Percentiles rank a stretch among this genome's conserved stretches.
Conservation (phyloP, 1,140 invertebrate species). For the Diabrotica undecimpunctata region DNA sequence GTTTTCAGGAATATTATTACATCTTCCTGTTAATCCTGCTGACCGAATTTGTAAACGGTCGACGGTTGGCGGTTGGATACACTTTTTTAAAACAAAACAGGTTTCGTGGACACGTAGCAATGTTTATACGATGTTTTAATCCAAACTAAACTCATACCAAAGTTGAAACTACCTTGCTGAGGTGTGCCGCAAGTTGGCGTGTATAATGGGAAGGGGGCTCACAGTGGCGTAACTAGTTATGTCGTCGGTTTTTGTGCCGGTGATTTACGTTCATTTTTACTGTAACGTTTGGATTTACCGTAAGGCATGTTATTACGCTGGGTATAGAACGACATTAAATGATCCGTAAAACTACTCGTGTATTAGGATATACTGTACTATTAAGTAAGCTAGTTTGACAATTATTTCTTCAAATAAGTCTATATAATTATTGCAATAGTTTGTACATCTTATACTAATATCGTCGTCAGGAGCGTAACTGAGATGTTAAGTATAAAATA, state of each 20-base stretch:
- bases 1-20: background rate
- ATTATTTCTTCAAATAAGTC: too few relatives aligned
- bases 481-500: too few relatives aligned
- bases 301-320: too few relatives aligned
- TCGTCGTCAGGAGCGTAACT: too few relatives aligned
- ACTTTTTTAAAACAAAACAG: background rate
- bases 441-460: too few relatives aligned
- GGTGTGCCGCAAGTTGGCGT: conserved; percentile 18
- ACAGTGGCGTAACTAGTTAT: conserved; percentile 7
- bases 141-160: conserved; percentile 12
- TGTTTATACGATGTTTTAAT: conserved; percentile 17
- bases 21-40: conserved; percentile 14
- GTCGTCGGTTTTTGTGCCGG: background rate
- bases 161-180: conserved; percentile 20
- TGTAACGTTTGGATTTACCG: too few relatives aligned
- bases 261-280: background rate
- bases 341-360: too few relatives aligned
- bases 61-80: background rate
- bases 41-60: background rate
- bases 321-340: too few relatives aligned
- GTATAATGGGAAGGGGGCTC: conserved; percentile 16
- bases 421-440: too few relatives aligned
- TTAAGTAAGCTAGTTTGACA: background rate
- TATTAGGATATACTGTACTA: background rate
- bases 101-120: conserved; percentile 11